A percentile compares a stretch with the other conserved stretches of the same genome.
phyloP scores from a whole-genome alignment of 1,140 invertebrate genomes.

The Drosophila pseudoobscura region DNA sequence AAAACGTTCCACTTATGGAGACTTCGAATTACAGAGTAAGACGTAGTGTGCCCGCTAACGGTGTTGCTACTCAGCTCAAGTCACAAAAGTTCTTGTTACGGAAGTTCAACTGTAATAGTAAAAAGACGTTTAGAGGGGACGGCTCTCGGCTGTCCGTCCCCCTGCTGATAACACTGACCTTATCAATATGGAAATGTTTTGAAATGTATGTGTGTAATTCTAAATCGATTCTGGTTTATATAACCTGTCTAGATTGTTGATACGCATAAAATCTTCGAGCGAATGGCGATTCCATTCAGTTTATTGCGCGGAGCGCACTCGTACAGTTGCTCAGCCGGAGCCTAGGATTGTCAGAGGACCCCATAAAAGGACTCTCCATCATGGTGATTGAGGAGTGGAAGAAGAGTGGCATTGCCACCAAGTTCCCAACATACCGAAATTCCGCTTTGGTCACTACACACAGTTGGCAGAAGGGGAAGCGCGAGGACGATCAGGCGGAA shows the following conservation, averaged over 20 bases:
- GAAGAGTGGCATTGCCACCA: conserved; percentile 71
- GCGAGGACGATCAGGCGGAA: conserved; percentile 86
- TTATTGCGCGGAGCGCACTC: conserved; percentile 5
- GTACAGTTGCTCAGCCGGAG: conserved; percentile 6
- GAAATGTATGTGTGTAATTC: conserved; percentile 15
- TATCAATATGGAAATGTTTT: conserved; percentile 69
- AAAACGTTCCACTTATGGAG: too few species aligned
- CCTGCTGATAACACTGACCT: conserved; percentile 24
- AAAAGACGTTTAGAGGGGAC: conserved; percentile 12
- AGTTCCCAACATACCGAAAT: conserved; percentile 76
- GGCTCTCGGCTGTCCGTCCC: conserved; percentile 6
- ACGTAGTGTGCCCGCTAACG: too few species aligned
- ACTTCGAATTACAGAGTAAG: too few species aligned
- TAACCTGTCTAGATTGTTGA: conserved; percentile 27
- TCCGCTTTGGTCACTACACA: conserved; percentile 62
- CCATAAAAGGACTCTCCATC: conserved; percentile 17
- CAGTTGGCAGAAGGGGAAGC: conserved; percentile 86
- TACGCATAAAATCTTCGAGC: conserved; percentile 26
- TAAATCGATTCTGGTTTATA: conserved; percentile 40
- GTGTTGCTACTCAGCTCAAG: too few species aligned
- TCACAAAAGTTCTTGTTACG: too few species aligned
- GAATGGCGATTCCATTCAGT: conserved; percentile 34
- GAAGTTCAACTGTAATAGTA: not conserved
- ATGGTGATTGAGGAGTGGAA: conserved; percentile 80
- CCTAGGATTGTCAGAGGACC: not conserved